Conservation (phyloP, 2,888 invertebrate genomes). For the Torymus auratus region DNA sequence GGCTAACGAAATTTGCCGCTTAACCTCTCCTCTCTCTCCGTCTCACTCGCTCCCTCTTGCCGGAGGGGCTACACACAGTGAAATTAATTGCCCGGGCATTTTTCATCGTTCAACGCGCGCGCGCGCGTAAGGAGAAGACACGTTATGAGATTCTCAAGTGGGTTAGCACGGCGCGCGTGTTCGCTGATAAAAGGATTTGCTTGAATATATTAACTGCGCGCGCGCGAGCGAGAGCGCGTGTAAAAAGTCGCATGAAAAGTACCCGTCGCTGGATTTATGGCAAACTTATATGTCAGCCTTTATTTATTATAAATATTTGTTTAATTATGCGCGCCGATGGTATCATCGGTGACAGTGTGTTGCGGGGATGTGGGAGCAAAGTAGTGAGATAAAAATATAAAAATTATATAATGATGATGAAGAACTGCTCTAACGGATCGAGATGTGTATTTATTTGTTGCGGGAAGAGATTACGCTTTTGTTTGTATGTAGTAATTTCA, state of each 20-base stretch:
- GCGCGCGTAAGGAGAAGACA: conserved; percentile 17
- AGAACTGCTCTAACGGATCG: conserved; percentile 24
- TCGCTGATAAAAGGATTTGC: conserved; percentile 56
- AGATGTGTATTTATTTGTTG: conserved; percentile 3
- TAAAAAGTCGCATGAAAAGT: conserved; percentile 35
- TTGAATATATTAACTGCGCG: conserved; percentile 42
- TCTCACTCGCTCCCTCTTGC: too few relatives aligned
- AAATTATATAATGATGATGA: conserved; percentile 16
- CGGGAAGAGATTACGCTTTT: background rate
- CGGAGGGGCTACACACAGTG: conserved; percentile 34
- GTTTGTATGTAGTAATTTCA: too few relatives aligned
- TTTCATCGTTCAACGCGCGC: conserved; percentile 46
- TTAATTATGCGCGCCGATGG: conserved; percentile 38
- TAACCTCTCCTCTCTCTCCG: conserved; percentile 23
- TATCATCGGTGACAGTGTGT: too few relatives aligned
- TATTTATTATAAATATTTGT: conserved; percentile 56
- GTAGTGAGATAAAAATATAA: conserved; percentile 2
- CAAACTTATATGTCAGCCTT: background rate
- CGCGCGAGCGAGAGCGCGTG: conserved; percentile 9
- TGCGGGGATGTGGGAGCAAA: too few relatives aligned
- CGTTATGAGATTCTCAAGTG: conserved; percentile 57
- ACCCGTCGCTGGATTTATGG: conserved; percentile 29
- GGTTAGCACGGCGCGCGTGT: conserved; percentile 49
- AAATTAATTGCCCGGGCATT: conserved; percentile 56
- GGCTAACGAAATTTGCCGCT: conserved; percentile 55